These are phyloP conservation scores for Thaumatotibia leucotreta DNA, from an alignment of 1,140 invertebrate species.

Conservation along the genomic window DNA sequence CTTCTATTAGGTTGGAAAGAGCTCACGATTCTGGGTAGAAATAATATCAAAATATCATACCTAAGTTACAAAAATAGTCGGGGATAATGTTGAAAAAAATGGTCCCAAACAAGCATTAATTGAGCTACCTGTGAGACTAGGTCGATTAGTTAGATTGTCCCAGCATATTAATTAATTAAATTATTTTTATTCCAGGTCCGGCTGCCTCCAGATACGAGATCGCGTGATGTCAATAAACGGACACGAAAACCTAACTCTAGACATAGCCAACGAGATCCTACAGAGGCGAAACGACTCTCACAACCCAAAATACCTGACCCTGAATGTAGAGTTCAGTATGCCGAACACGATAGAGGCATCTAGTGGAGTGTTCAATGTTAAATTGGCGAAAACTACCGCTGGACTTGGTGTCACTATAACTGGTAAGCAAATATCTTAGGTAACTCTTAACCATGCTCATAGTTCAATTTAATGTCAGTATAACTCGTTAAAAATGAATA, in stretches of 20 bases:
- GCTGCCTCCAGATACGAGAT: constrained; percentile 89
- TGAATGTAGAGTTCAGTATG: constrained; percentile 93
- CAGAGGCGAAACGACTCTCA: constrained; percentile 69
- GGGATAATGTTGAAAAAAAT: too few species aligned
- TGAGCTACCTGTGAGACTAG: too few species aligned
- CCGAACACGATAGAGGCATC: constrained; percentile 94
- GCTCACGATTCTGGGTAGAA: too few species aligned
- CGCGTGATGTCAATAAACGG: constrained; percentile 90
- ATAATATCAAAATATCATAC: too few species aligned
- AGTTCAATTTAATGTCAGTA: too few species aligned
- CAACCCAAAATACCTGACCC: constrained; percentile 61
- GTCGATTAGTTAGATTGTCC: too few species aligned
- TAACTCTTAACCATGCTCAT: too few species aligned
- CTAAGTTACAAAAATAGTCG: too few species aligned
- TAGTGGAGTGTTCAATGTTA: constrained; percentile 93
- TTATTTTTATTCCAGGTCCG: constrained; percentile 60
- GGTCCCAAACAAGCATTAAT: too few species aligned
- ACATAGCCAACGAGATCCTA: constrained; percentile 71
- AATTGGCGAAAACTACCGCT: constrained; percentile 86
- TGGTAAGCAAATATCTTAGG: too few species aligned
- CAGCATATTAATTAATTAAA: not conserved
- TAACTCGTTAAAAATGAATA: too few species aligned
- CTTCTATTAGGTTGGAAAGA: too few species aligned
- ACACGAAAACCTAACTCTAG: constrained; percentile 77
- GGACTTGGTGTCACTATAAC: constrained; percentile 93